These are phyloP conservation scores for Halcyon malimbica DNA, from an alignment of 2,113 vertebrate genomes.

Conservation along the genomic window DNA sequence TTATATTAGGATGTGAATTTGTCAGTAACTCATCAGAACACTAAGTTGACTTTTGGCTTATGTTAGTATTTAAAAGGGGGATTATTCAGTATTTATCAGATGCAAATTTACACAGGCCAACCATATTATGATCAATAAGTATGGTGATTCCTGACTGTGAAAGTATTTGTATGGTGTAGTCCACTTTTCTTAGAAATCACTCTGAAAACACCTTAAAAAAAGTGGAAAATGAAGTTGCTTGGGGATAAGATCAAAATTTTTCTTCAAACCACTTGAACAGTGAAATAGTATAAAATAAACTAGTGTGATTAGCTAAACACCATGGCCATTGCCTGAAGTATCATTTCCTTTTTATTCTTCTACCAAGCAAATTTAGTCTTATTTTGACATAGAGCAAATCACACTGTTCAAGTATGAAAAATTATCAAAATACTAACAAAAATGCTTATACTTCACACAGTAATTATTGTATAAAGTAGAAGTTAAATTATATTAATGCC, in stretches of 20 bases:
- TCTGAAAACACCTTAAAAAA: neutral
- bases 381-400: neutral
- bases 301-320: neutral
- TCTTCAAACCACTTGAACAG: neutral
- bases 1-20: slow-evolving; percentile 66
- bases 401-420: neutral
- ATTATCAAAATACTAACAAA: neutral
- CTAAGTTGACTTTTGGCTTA: slow-evolving; percentile 7
- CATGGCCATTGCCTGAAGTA: neutral
- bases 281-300: neutral
- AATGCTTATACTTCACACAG: neutral
- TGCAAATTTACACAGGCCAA: neutral
- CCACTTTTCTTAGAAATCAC: neutral
- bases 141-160: neutral
- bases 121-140: too few relatives aligned
- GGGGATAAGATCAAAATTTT: neutral
- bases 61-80: neutral
- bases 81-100: neutral
- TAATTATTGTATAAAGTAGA: neutral
- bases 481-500: neutral
- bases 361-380: neutral
- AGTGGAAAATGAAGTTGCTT: neutral
- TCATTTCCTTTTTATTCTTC: neutral
- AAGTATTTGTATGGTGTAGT: neutral
- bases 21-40: slow-evolving; percentile 26